Conservation (phyloP, 2,113 vertebrate species). For the Haemorhous mexicanus region DNA sequence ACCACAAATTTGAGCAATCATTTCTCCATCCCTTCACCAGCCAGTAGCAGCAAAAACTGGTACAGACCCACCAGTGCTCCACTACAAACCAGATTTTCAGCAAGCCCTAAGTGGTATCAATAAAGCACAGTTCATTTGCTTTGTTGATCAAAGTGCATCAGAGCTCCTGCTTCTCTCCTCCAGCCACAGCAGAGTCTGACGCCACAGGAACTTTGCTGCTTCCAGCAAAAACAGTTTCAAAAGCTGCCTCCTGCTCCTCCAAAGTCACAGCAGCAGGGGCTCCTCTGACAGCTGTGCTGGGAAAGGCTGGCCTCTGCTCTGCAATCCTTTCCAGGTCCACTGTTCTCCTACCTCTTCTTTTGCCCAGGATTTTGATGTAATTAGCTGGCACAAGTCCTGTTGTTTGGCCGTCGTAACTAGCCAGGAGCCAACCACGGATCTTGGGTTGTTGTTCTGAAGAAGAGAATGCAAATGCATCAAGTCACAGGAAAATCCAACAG, state of each 20-base stretch:
- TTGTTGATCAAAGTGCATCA: constrained; percentile 65
- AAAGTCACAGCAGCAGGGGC: constrained; percentile 40
- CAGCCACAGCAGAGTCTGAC: constrained; percentile 54
- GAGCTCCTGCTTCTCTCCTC: constrained; percentile 80
- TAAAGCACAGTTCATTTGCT: constrained; percentile 42
- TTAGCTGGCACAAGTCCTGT: constrained; percentile 93
- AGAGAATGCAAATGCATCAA: background rate
- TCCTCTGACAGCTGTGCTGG: constrained; percentile 38
- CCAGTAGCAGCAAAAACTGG: constrained; percentile 58
- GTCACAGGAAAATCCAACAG: background rate
- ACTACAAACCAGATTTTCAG: constrained; percentile 42
- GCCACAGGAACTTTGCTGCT: constrained; percentile 52
- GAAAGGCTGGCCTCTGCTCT: constrained; percentile 63
- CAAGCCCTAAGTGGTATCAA: constrained; percentile 44
- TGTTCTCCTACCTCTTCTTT: constrained; percentile 85
- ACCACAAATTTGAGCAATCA: background rate
- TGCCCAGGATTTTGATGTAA: constrained; percentile 93
- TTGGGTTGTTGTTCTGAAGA: constrained; percentile 89
- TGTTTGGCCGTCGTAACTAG: constrained; percentile 87
- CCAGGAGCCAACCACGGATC: constrained; percentile 94
- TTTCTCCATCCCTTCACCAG: constrained; percentile 13
- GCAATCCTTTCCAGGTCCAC: constrained; percentile 72
- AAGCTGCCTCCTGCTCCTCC: constrained; percentile 79
- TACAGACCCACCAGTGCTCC: constrained; percentile 54
- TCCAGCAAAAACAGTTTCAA: constrained; percentile 86